phyloP scores from a whole-genome alignment of 2,888 invertebrate genomes.

The Diadromus collaris region DNA sequence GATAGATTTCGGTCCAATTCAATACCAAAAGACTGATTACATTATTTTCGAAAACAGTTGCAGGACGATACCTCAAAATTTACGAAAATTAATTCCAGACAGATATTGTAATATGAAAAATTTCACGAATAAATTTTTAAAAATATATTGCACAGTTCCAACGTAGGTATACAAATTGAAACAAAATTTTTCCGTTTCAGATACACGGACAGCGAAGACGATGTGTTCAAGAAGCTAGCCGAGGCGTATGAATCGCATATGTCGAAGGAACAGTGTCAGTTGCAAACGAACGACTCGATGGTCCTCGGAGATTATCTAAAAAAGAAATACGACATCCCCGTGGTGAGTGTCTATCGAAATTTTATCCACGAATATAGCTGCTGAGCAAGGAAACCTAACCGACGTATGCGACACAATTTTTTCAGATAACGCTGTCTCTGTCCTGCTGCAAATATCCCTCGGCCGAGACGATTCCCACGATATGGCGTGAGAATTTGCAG shows the following conservation, averaged over 20 bases:
- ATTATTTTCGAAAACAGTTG: too few relatives aligned
- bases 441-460: constrained; percentile 92
- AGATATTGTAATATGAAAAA: neutral
- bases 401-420: constrained; percentile 11
- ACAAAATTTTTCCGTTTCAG: neutral
- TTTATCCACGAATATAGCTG: neutral
- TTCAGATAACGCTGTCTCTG: constrained; percentile 79
- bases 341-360: constrained; percentile 75
- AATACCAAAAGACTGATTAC: too few relatives aligned
- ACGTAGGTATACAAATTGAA: too few relatives aligned
- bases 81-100: too few relatives aligned
- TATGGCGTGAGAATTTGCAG: constrained; percentile 78
- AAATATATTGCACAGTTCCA: too few relatives aligned
- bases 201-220: constrained; percentile 80
- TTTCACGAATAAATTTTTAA: too few relatives aligned
- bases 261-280: constrained; percentile 73
- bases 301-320: constrained; percentile 79
- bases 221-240: constrained; percentile 75
- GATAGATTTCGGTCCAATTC: too few relatives aligned
- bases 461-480: constrained; percentile 74
- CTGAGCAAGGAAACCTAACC: neutral
- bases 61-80: too few relatives aligned
- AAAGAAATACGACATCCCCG: constrained; percentile 84
- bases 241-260: constrained; percentile 81
- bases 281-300: constrained; percentile 68